Percentiles rank a stretch among this genome's conserved stretches.
Conservation (phyloP, 1,140 invertebrate genomes). For the Aphelenchoides avenae region DNA sequence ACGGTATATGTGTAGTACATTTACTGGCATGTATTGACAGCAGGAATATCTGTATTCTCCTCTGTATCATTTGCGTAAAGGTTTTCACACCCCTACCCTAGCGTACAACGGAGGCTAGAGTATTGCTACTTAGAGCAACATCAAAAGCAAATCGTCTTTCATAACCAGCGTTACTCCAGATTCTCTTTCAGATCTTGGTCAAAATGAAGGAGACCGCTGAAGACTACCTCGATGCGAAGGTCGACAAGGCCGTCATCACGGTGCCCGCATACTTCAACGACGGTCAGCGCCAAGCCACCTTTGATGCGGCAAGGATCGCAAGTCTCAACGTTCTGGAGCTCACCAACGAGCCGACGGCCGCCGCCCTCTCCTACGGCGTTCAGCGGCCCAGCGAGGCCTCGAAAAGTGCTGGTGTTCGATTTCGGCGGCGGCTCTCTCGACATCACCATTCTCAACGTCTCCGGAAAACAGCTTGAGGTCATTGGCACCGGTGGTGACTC, state of each 20-base stretch:
- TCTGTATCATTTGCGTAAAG: too few relatives aligned
- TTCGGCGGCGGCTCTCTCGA: slow-evolving; percentile 95
- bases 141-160: too few relatives aligned
- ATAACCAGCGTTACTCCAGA: too few relatives aligned
- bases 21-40: too few relatives aligned
- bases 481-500: slow-evolving; percentile 93
- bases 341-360: slow-evolving; percentile 72
- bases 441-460: slow-evolving; percentile 91
- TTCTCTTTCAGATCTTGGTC: slow-evolving; percentile 73
- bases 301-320: slow-evolving; percentile 65
- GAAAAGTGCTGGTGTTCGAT: slow-evolving; percentile 73
- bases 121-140: too few relatives aligned
- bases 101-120: too few relatives aligned
- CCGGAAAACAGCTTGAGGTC: slow-evolving; percentile 83
- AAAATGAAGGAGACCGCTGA: slow-evolving; percentile 9
- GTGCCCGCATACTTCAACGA: slow-evolving; percentile 9
- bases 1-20: too few relatives aligned
- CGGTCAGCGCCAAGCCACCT: not conserved
- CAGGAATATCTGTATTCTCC: too few relatives aligned
- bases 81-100: too few relatives aligned
- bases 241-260: not conserved
- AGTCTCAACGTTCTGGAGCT: slow-evolving; percentile 66
- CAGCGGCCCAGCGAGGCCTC: slow-evolving; percentile 71
- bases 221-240: not conserved
- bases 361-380: slow-evolving; percentile 76